Conservation (phyloP, 2,888 invertebrate genomes). For the Hirtodrosophila cameraria region DNA sequence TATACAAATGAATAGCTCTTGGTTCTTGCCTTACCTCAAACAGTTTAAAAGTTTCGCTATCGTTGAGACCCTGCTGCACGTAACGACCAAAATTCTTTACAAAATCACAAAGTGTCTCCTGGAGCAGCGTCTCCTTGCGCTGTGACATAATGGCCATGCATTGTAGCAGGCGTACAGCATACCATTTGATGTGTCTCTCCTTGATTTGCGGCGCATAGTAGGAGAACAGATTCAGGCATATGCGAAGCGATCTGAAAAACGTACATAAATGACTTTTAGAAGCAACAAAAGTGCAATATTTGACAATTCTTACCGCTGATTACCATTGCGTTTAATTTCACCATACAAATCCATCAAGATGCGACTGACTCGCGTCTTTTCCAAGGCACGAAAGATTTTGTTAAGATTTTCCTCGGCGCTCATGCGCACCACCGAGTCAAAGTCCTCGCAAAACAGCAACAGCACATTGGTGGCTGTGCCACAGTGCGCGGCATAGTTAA, state of each 20-base stretch:
- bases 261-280: neutral
- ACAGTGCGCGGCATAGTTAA: conserved; percentile 88
- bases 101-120: conserved; percentile 83
- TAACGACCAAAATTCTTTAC: conserved; percentile 81
- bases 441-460: conserved; percentile 89
- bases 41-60: conserved; percentile 82
- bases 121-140: conserved; percentile 86
- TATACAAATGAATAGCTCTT: neutral
- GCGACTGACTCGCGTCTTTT: conserved; percentile 89
- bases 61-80: conserved; percentile 83
- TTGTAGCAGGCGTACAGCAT: conserved; percentile 90
- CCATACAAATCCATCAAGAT: conserved; percentile 92
- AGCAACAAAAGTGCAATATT: neutral
- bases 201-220: conserved; percentile 90
- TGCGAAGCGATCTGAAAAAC: conserved; percentile 87
- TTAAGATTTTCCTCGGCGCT: conserved; percentile 93
- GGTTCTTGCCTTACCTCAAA: conserved; percentile 77
- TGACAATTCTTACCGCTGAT: conserved; percentile 77
- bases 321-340: conserved; percentile 92
- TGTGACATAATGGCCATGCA: conserved; percentile 89
- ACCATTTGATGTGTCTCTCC: conserved; percentile 91
- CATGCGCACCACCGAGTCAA: conserved; percentile 91
- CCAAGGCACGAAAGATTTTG: conserved; percentile 89
- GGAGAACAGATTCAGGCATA: conserved; percentile 91
- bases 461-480: conserved; percentile 89